Percentiles rank a stretch among this genome's conserved stretches.
Evolutionary conservation across 2,113 vertebrate genomes (phyloP).

Genomic region (Microtus ochrogaster): DNA sequence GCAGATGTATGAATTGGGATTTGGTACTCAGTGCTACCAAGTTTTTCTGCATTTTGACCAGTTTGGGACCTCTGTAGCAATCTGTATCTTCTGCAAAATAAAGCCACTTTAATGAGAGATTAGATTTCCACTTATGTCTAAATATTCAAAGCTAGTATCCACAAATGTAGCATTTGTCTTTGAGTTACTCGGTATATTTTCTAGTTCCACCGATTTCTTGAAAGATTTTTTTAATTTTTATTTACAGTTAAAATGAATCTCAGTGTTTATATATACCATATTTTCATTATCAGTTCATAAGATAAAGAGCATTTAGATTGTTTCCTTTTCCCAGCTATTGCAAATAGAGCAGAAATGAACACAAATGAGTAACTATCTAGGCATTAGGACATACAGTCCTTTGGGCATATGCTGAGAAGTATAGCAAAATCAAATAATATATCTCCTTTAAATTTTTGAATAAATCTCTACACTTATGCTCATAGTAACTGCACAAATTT

Average conservation of each 20-base stretch:
- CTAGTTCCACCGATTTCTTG: background rate
- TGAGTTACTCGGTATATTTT: background rate
- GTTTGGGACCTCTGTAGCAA: background rate
- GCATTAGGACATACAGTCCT: background rate
- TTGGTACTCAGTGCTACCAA: background rate
- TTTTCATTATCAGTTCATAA: background rate
- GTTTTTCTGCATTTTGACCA: background rate
- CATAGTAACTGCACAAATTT: background rate
- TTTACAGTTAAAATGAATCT: background rate
- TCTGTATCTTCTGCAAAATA: background rate
- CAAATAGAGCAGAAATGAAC: background rate
- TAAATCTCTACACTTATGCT: background rate
- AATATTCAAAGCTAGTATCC: background rate
- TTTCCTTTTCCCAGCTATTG: background rate
- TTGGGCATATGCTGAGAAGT: background rate
- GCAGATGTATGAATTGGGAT: background rate
- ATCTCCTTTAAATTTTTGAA: background rate
- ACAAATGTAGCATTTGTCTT: background rate
- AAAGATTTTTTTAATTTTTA: background rate
- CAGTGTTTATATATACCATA: background rate
- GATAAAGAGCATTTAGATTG: background rate
- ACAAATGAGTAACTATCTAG: background rate
- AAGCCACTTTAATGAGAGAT: background rate
- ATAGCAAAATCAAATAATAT: background rate
- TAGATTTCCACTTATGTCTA: background rate